Base-by-base conservation (phyloP, 2,888 invertebrate genomes). In the Hofmannophila pseudospretella region DNA sequence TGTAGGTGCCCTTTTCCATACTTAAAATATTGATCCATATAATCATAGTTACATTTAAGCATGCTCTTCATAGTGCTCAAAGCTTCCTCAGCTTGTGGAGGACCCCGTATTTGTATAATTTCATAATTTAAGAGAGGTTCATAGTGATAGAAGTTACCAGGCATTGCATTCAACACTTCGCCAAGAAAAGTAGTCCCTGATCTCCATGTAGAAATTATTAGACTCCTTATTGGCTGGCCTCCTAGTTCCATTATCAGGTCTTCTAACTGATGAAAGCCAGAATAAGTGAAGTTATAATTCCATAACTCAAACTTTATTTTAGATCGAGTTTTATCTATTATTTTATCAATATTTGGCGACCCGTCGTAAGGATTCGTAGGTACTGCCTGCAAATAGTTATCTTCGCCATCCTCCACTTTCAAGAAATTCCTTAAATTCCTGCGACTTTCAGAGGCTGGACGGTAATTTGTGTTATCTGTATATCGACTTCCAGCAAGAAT, bases 171-270 rank as follows among this genome's bases (percentile, higher is more conserved):
- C 31, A 96, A 70, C 28, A 96, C 90, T 62, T 96, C 96, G 36
- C 96, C 96, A 34, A 96, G 88, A 70, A 96, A 96, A 22, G 96
- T 96, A 11, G 96, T 96, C 4, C 96, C 96, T 3, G 95, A 95
- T 51, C 96, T 89, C 95, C 96, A 96, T 8, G 95, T 95, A n/a
- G 96, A 94, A 42, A 96, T 80, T 48, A 96, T 91, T 31, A 96
- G 73, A 69, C 92, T 95, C 47, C 93, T 88, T 39, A 94, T 66
- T 3, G 96, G 96, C 39, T 81, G 88, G 8, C 95, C 95, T 27
- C 90, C 90, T 26, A 89, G 86, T 51, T 92, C 92, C 51, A 92
- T 82, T 1, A 93, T 88, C 57, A 94, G 88, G 57, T 94, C 92
- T 38, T 90, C 86, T 42, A 94, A 68, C 44, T 89, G 89, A 44